Evolutionary conservation across 2,113 vertebrate species (phyloP).

Genomic region (Donacobius atricapilla): DNA sequence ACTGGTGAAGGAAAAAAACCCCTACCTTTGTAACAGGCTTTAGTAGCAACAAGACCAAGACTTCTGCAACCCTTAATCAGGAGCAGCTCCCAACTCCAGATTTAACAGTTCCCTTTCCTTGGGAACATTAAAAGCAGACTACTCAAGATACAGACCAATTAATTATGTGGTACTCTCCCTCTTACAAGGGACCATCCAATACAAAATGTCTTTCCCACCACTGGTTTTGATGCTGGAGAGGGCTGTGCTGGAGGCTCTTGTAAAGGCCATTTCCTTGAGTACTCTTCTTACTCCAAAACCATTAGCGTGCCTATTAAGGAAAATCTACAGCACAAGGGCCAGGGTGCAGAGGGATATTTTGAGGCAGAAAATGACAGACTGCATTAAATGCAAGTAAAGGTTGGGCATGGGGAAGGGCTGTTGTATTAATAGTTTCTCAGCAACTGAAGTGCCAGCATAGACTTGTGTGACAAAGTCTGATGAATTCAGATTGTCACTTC

Average conservation of each 20-base stretch:
- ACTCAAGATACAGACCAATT: not conserved
- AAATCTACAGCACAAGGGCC: not conserved
- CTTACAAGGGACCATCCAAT: not conserved
- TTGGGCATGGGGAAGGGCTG: not conserved
- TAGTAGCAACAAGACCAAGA: not conserved
- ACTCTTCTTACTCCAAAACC: not conserved
- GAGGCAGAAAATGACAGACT: not conserved
- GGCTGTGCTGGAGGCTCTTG: not conserved
- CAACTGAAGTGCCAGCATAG: not conserved
- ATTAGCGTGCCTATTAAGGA: not conserved
- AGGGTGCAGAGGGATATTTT: not conserved
- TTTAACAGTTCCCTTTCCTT: not conserved
- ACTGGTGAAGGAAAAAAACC: not conserved
- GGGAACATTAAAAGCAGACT: not conserved
- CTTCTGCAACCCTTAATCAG: not conserved
- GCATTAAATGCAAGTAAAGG: not conserved
- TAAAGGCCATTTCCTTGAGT: not conserved
- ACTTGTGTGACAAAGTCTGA: slow-evolving; percentile 7
- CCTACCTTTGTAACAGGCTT: not conserved
- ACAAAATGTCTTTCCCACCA: not conserved
- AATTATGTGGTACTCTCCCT: not conserved
- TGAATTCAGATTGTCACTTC: slow-evolving; percentile 55
- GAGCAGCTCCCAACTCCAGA: not conserved
- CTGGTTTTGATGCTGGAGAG: not conserved
- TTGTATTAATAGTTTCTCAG: slow-evolving; percentile 1